phyloP scores from a whole-genome alignment of 1,140 invertebrate genomes.

The Eueides isabella region DNA sequence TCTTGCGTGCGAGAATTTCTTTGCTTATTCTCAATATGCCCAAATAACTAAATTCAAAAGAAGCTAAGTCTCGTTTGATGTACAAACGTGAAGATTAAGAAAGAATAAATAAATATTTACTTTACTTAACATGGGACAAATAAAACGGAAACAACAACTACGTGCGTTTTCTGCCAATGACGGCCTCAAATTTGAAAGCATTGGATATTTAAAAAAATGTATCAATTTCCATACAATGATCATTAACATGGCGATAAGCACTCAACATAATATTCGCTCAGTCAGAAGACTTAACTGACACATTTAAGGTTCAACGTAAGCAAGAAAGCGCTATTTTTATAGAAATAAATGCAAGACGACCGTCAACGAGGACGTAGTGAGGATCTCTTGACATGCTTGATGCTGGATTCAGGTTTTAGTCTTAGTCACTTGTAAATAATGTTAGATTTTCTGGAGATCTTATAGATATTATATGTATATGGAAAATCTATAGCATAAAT shows the following conservation, averaged over 20 bases:
- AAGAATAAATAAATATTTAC: too few species aligned
- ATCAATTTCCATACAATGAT: background rate
- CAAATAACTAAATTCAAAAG: too few species aligned
- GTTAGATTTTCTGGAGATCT: background rate
- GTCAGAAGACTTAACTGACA: slow-evolving; percentile 22
- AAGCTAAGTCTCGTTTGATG: too few species aligned
- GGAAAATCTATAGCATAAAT: too few species aligned
- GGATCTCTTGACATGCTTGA: slow-evolving; percentile 31
- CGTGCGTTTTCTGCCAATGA: too few species aligned
- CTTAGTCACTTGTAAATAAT: slow-evolving; percentile 12
- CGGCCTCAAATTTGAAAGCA: too few species aligned
- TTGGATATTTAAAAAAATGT: background rate
- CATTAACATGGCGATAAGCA: slow-evolving; percentile 4
- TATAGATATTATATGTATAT: background rate
- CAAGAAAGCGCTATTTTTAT: slow-evolving; percentile 21
- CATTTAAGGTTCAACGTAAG: slow-evolving; percentile 18
- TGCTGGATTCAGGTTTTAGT: slow-evolving; percentile 19
- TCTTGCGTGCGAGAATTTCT: too few species aligned
- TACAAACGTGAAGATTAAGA: too few species aligned
- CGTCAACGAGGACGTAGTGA: slow-evolving; percentile 17
- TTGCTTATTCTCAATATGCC: too few species aligned
- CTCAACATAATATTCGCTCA: background rate
- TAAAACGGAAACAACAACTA: too few species aligned
- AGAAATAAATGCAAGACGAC: slow-evolving; percentile 27
- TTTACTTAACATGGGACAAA: too few species aligned